Evolutionary conservation across 2,888 invertebrate genomes (phyloP).

Genomic region (Athrips mouffetella): DNA sequence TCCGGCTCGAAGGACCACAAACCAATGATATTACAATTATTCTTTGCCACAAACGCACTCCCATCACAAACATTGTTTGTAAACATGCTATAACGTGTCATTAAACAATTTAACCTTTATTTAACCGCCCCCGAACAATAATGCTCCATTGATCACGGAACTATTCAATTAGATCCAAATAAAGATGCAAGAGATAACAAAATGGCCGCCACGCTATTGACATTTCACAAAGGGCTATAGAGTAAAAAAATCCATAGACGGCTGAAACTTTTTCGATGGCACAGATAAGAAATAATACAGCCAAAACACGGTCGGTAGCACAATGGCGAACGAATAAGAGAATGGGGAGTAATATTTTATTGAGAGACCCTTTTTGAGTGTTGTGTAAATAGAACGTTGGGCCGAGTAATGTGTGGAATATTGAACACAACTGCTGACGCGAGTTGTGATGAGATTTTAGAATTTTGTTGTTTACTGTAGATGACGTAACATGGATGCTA

Average conservation of each 20-base stretch:
- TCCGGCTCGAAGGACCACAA: background rate
- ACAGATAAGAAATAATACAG: conserved; percentile 52
- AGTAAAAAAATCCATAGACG: conserved; percentile 25
- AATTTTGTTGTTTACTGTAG: conserved; percentile 26
- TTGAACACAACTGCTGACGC: conserved; percentile 30
- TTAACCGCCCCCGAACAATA: conserved; percentile 37
- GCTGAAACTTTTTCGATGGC: conserved; percentile 38
- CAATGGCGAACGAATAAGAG: conserved; percentile 61
- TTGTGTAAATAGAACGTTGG: conserved; percentile 72
- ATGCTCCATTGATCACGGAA: conserved; percentile 35
- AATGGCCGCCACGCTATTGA: conserved; percentile 60
- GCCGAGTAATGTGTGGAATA: conserved; percentile 65
- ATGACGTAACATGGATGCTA: background rate
- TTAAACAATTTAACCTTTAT: conserved; percentile 44
- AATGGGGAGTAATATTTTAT: conserved; percentile 75
- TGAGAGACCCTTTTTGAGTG: conserved; percentile 77
- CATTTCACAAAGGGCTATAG: conserved; percentile 37
- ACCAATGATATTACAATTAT: no score
- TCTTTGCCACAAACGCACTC: conserved; percentile 19
- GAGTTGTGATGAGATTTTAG: conserved; percentile 15
- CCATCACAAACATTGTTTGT: conserved; percentile 31
- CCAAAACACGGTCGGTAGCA: conserved; percentile 52
- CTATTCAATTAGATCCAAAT: conserved; percentile 56
- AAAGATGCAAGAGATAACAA: conserved; percentile 54
- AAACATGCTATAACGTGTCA: conserved; percentile 56